Evolutionary conservation across 2,797 vertebrate species (phyloP), one percentile per base, ranked within the genome.

Genomic region (Vultur gryphus): DNA sequence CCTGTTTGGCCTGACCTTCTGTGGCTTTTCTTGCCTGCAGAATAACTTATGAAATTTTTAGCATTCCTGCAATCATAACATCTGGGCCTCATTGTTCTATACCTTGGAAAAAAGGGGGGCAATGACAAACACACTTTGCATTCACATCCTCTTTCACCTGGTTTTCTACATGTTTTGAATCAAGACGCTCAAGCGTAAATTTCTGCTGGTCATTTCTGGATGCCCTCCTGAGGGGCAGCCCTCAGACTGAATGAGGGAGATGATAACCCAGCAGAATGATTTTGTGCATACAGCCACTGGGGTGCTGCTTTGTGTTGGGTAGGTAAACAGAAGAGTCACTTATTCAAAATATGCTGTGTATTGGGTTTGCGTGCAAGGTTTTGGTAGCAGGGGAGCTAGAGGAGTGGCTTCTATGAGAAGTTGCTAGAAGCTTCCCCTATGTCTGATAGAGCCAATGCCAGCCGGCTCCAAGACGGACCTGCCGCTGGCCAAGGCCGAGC

Each of bases 21-120:
- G 55, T 84, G 94, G 66, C 94, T 94, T 97, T 91, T 91, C 89
- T 86, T 84, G 88, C 84, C 92, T 97, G 91, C 5, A 44, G 81
- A 97, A 95, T 97, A 91, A 97, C 93, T 97, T 64, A 97, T 20
- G 89, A 93, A 84, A 97, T 98, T 98, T 97, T 97, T 97, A 67
- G 78, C 96, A 97, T 98, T 96, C 97, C 92, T 93, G n/a, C 58
- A 61, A 58, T 79, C 44, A 64, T 84, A 89, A 94, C 98, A 97
- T 97, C 97, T 98, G 97, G 93, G 84, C 89, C 95, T 89, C 44
- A 59, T 81, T 94, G 95, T 93, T 89, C 89, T 41, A 26, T 73
- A 88, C 65, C 78, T 78, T 84, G 80, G 96, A 89, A 97, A 91
- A 96, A 94, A 96, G 64, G 55, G 39, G 24, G 37, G 33, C 57